Conservation (phyloP, 2,113 vertebrate species). For the Protomyctophum bolini region DNA sequence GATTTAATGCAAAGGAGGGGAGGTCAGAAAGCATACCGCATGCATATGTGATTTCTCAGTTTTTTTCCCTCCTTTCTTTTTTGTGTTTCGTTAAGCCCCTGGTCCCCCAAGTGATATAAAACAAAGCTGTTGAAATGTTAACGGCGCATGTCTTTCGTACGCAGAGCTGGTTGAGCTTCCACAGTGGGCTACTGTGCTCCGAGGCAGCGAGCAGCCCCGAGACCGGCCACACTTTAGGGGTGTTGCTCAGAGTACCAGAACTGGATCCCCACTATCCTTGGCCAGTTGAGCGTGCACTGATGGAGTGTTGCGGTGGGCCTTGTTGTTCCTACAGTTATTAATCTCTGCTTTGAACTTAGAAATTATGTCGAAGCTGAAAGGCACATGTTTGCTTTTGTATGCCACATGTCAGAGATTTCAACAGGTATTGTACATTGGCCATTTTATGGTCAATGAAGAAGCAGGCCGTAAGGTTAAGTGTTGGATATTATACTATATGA, state of each 20-base stretch:
- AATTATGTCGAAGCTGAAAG: conserved; percentile 35
- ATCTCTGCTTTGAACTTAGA: conserved; percentile 59
- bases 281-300: conserved; percentile 52
- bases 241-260: conserved; percentile 28
- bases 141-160: conserved; percentile 42
- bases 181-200: conserved; percentile 51
- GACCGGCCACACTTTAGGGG: conserved; percentile 26
- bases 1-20: conserved; percentile 37
- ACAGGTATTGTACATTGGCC: conserved; percentile 23
- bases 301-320: conserved; percentile 38
- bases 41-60: conserved; percentile 19
- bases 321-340: conserved; percentile 58
- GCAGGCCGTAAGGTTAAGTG: background rate
- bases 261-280: conserved; percentile 58
- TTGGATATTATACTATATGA: background rate
- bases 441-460: conserved; percentile 23
- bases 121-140: conserved; percentile 66
- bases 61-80: background rate
- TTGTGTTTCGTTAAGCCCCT: background rate
- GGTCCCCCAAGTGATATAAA: conserved; percentile 52
- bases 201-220: conserved; percentile 17
- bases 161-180: conserved; percentile 23
- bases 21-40: conserved; percentile 37
- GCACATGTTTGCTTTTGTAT: conserved; percentile 46
- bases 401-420: conserved; percentile 49